Evolutionary conservation across 2,888 invertebrate genomes (phyloP).

Genomic region (Torymus auratus): DNA sequence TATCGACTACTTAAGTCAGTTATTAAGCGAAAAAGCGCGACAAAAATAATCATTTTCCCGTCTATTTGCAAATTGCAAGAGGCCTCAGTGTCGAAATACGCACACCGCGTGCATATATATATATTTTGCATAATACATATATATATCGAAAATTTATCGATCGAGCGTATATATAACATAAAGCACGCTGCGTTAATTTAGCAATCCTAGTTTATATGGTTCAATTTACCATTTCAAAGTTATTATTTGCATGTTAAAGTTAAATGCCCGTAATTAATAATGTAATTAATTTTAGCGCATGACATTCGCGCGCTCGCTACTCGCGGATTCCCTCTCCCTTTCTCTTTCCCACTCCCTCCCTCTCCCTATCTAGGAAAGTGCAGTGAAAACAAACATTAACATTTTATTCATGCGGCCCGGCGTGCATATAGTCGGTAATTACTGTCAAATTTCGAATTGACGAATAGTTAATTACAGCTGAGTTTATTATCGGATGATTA

Average conservation of each 20-base stretch:
- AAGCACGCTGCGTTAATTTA: background rate
- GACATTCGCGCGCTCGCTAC: background rate
- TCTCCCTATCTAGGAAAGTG: background rate
- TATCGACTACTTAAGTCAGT: too few species aligned
- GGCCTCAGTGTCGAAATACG: too few species aligned
- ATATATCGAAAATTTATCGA: constrained; percentile 25
- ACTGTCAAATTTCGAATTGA: constrained; percentile 45
- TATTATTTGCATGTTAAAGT: constrained; percentile 18
- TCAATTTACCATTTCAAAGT: constrained; percentile 12
- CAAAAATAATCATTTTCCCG: too few species aligned
- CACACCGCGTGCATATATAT: background rate
- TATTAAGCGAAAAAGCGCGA: too few species aligned
- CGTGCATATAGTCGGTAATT: constrained; percentile 21
- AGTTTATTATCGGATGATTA: constrained; percentile 48
- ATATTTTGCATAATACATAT: background rate
- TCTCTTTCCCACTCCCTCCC: too few species aligned
- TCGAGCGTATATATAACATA: background rate
- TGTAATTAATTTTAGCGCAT: constrained; percentile 29
- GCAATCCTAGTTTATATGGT: background rate
- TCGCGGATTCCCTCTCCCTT: too few species aligned
- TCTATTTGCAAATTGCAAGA: too few species aligned
- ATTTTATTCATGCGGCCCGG: constrained; percentile 30
- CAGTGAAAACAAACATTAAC: constrained; percentile 20
- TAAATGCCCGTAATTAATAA: constrained; percentile 29
- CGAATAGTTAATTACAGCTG: constrained; percentile 46